Evolutionary conservation across 1,140 invertebrate genomes (phyloP).

Genomic region (Oscheius sp.): DNA sequence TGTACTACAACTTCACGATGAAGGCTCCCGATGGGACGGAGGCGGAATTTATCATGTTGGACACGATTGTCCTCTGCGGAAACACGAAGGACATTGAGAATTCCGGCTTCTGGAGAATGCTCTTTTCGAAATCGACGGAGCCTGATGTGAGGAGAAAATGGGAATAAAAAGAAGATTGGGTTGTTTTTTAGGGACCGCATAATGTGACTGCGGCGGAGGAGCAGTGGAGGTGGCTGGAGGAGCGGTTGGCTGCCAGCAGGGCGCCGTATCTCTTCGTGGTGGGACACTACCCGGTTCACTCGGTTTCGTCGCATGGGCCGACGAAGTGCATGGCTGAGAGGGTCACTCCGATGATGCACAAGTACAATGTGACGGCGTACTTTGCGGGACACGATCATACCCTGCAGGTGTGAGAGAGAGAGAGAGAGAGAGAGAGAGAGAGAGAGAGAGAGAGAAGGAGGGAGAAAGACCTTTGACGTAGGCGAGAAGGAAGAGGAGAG

Average conservation of each 20-base stretch:
- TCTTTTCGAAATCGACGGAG: background rate
- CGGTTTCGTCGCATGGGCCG: conserved; percentile 64
- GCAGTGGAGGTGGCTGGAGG: conserved; percentile 64
- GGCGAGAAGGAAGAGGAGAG: too few relatives aligned
- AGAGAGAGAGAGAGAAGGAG: too few relatives aligned
- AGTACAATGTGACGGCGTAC: conserved; percentile 65
- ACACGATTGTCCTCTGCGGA: conserved; percentile 64
- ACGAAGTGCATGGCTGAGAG: conserved; percentile 62
- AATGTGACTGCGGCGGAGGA: conserved; percentile 51
- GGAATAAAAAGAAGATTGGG: background rate
- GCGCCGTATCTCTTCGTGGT: conserved; percentile 66
- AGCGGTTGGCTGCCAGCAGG: conserved; percentile 54
- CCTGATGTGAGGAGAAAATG: background rate
- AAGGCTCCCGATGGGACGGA: conserved; percentile 34
- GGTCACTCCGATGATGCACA: conserved; percentile 63
- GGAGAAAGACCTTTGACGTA: too few relatives aligned
- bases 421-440: too few relatives aligned
- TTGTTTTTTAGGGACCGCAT: conserved; percentile 5
- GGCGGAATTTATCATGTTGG: conserved; percentile 64
- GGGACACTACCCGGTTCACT: conserved; percentile 67
- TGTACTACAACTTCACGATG: conserved; percentile 62
- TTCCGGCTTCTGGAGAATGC: conserved; percentile 26
- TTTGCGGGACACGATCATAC: conserved; percentile 66
- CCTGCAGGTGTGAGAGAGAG: too few relatives aligned
- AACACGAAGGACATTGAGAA: conserved; percentile 56